Evolutionary conservation across 2,797 vertebrate species (phyloP), one percentile per base, ranked within the genome.

Genomic region (Malacoctenus gilli): DNA sequence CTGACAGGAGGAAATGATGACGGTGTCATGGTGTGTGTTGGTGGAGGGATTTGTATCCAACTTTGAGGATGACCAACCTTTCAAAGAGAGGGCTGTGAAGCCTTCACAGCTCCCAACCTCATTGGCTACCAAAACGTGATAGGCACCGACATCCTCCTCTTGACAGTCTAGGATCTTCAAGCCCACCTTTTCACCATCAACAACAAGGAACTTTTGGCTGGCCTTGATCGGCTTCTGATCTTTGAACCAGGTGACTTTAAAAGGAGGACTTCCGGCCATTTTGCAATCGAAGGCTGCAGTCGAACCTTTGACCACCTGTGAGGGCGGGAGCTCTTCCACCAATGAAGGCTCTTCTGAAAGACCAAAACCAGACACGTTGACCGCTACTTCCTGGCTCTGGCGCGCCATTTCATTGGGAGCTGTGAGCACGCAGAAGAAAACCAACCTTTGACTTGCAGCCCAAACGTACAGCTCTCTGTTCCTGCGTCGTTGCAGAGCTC

Each of bases 371-470:
- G 36, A 43, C 1, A 15, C 20, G 4, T 28, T 1, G 9, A 5
- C 25, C 9, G 25, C n/a, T n/a, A n/a, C n/a, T n/a, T n/a, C n/a
- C n/a, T n/a, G n/a, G n/a, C n/a, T n/a, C n/a, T n/a, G n/a, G n/a
- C n/a, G n/a, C n/a, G n/a, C n/a, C n/a, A n/a, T n/a, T n/a, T n/a
- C n/a, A n/a, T n/a, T 28, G 5, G 6, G 25, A 4, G 25, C 25
- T 28, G 25, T 9, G 25, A 9, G 25, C n/a, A n/a, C n/a, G 13
- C 16, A 42, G 16, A 3, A 19, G 22, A 30, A 47, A 35, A 95
- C 94, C 12, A 89, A 97, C 95, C 96, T 97, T 95, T 97, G 16
- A 95, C 95, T 90, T 90, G 91, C 16, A 97, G 79, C 46, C 95
- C 93, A 66, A 93, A 21, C 56, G 90, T 92, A 89, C 93, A 95